Evolutionary conservation across 92 coral and sea anemone genomes (phyloP).

Genomic region (Heteractis magnifica): DNA sequence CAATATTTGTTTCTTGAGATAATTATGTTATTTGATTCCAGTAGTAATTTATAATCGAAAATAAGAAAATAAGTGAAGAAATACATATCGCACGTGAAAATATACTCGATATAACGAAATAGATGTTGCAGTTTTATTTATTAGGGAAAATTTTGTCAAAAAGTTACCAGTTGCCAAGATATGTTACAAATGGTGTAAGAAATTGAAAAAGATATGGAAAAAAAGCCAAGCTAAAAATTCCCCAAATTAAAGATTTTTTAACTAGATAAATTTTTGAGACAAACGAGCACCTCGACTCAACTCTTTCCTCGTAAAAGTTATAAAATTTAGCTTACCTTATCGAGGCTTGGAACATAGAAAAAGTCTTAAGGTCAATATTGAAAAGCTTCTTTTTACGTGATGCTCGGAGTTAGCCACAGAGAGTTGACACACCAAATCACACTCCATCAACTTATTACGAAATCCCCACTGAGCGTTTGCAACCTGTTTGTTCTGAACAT

Average conservation of each 20-base stretch:
- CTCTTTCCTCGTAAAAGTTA: neutral
- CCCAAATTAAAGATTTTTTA: neutral
- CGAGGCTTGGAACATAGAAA: neutral
- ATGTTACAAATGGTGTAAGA: neutral
- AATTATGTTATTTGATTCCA: neutral
- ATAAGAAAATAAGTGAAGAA: neutral
- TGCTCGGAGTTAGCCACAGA: neutral
- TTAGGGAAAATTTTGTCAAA: neutral
- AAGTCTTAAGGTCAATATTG: neutral
- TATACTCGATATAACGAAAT: neutral
- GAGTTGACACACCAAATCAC: neutral
- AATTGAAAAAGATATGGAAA: neutral
- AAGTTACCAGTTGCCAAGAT: neutral
- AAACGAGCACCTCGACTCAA: neutral
- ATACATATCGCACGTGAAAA: neutral
- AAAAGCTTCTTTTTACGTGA: neutral
- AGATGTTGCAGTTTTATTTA: neutral
- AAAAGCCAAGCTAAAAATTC: neutral
- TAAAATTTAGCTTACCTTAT: neutral
- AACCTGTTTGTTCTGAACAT: neutral
- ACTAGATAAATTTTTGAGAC: neutral
- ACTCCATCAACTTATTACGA: neutral
- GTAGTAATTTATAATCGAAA: neutral
- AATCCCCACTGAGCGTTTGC: neutral
- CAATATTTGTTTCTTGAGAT: neutral